Percentiles rank a stretch among this genome's conserved stretches.
These are phyloP conservation scores for Spisula subtruncata DNA, from an alignment of 2,888 invertebrate genomes.

Conservation along the genomic window DNA sequence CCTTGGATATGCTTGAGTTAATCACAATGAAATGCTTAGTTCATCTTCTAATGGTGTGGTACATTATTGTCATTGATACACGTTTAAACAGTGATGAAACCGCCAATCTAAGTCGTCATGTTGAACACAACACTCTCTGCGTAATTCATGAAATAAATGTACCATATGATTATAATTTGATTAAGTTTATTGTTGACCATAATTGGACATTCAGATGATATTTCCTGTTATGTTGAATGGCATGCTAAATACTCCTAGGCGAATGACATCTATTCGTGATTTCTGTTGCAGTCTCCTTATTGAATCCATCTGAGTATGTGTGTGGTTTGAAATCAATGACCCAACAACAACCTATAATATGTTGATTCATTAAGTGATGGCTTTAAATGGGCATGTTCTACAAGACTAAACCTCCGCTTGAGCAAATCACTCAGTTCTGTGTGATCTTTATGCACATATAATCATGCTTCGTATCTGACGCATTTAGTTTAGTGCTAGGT, in stretches of 20 bases:
- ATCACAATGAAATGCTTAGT: slow-evolving; percentile 35
- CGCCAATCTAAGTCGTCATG: not conserved
- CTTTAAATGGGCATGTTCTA: too few relatives aligned
- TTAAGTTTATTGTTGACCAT: not conserved
- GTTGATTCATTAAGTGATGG: too few relatives aligned
- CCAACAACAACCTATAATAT: too few relatives aligned
- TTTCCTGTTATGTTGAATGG: not conserved
- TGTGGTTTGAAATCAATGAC: too few relatives aligned
- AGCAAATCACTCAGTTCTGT: too few relatives aligned
- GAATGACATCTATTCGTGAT: not conserved
- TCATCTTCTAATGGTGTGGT: not conserved
- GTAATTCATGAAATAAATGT: not conserved
- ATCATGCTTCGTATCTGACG: too few relatives aligned
- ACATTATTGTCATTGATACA: slow-evolving; percentile 14
- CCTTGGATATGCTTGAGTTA: slow-evolving; percentile 36
- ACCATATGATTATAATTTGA: not conserved
- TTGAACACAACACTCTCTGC: not conserved
- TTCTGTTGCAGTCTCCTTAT: too few relatives aligned
- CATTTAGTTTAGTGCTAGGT: too few relatives aligned
- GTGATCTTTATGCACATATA: too few relatives aligned
- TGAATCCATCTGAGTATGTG: too few relatives aligned
- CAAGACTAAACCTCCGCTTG: too few relatives aligned
- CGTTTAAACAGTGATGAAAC: slow-evolving; percentile 21
- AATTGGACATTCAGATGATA: not conserved
- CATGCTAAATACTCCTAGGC: not conserved